These are phyloP conservation scores for Cardinalis cardinalis DNA, from an alignment of 2,113 vertebrate species.

Conservation along the genomic window DNA sequence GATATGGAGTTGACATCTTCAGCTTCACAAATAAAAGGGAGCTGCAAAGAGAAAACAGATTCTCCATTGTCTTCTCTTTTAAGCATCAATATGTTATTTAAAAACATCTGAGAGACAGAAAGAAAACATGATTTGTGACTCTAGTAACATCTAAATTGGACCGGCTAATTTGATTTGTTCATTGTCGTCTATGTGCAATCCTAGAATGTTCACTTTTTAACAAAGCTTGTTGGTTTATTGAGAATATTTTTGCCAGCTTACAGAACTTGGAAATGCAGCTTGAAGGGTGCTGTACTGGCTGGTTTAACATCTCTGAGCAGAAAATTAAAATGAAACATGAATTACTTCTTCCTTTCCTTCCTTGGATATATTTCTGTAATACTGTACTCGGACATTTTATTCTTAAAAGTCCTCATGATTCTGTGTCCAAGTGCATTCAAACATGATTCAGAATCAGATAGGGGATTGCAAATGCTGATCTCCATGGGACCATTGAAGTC, in stretches of 20 bases:
- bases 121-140: neutral
- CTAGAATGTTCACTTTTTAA: neutral
- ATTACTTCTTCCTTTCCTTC: neutral
- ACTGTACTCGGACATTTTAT: neutral
- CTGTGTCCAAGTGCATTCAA: neutral
- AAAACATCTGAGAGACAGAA: neutral
- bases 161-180: neutral
- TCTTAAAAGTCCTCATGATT: neutral
- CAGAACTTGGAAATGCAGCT: neutral
- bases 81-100: neutral
- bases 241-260: neutral
- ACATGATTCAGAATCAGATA: neutral
- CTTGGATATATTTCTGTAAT: neutral
- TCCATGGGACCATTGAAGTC: neutral
- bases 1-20: neutral
- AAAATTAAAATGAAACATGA: neutral
- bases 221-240: neutral
- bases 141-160: neutral
- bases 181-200: neutral
- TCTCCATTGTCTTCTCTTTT: neutral
- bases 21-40: neutral
- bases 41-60: neutral
- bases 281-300: neutral
- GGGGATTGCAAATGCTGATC: neutral
- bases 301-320: neutral